phyloP scores from a whole-genome alignment of 2,113 vertebrate species.

The Trematocara nigrifrons region DNA sequence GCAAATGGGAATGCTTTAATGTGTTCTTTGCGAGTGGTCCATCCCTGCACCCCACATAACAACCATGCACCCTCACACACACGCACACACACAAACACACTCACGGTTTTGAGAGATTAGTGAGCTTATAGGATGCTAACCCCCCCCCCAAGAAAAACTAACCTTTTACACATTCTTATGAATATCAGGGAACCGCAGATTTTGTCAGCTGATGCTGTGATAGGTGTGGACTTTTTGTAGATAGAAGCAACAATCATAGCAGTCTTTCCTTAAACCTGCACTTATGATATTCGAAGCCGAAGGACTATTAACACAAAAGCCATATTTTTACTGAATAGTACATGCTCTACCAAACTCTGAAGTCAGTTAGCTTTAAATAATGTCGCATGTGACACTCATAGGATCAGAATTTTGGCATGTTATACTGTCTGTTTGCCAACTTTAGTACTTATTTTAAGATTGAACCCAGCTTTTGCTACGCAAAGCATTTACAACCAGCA shows the following conservation, averaged over 20 bases:
- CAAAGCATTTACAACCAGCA: background rate
- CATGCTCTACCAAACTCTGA: background rate
- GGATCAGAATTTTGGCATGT: background rate
- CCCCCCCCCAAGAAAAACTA: background rate
- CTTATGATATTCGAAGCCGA: background rate
- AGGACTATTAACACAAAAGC: constrained; percentile 26
- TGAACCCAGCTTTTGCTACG: background rate
- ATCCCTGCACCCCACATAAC: background rate
- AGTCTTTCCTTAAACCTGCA: constrained; percentile 7
- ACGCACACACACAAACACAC: background rate
- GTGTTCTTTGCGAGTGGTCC: constrained; percentile 37
- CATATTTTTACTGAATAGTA: constrained; percentile 2
- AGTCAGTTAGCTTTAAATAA: background rate
- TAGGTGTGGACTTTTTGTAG: constrained; percentile 11
- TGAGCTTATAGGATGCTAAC: background rate
- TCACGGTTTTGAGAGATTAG: background rate
- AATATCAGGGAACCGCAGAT: constrained; percentile 42
- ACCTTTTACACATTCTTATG: background rate
- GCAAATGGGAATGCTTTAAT: constrained; percentile 39
- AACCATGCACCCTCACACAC: background rate
- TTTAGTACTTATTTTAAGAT: background rate
- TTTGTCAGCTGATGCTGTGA: constrained; percentile 31
- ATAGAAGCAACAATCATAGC: background rate
- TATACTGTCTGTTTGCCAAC: background rate
- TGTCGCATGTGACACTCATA: background rate